Base-by-base conservation (phyloP, 2,888 invertebrate species). In the Cryptophagus acutangulus region DNA sequence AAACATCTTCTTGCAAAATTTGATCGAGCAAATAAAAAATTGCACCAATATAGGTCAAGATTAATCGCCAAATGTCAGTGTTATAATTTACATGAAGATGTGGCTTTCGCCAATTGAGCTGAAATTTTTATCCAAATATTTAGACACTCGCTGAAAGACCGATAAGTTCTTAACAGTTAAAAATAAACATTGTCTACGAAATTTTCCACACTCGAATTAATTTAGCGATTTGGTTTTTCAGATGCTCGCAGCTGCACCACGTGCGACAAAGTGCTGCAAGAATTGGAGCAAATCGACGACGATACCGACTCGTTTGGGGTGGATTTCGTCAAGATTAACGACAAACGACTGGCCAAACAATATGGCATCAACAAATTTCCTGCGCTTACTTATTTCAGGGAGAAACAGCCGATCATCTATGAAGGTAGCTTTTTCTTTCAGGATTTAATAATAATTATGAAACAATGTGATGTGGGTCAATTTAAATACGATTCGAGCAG, bases 311-410 rank as follows among this genome's bases (percentile, higher is more conserved):
- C 85, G 39, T 92, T 92, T 70, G 92, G 92, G 62, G 90, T 93
- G 62, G 90, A 91, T 75, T 90, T 93, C 74, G 91, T 93, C 61
- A 93, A 92, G 76, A 90, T 92, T 72, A 91, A 91, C 79, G 92
- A 93, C 76, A 92, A 92, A 78, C 82, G 91, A 77, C 79, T 92
- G 66, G 94, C 95, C 55, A 92, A 93, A 70, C 91, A 93, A 67
- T 89, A 93, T 80, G 94, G 94, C 71, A 90, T 95, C 73, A 88
- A 85, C 71, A 91, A 81, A 72, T 94, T 94, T 73, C 95, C 95
- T 62, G 89, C 94, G 59, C 87, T 95, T 73, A 92, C 93, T 62
- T 95, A 94, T 72, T 95, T 93, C 78, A 84, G 94, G 73, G 89
- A 94, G 72, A 91, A 88, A 73, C 89, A 92, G 75, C 93, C 94